Evolutionary conservation across 1,140 invertebrate species (phyloP), one percentile per base, ranked within the genome.

Genomic region (Drosophila biarmipes): DNA sequence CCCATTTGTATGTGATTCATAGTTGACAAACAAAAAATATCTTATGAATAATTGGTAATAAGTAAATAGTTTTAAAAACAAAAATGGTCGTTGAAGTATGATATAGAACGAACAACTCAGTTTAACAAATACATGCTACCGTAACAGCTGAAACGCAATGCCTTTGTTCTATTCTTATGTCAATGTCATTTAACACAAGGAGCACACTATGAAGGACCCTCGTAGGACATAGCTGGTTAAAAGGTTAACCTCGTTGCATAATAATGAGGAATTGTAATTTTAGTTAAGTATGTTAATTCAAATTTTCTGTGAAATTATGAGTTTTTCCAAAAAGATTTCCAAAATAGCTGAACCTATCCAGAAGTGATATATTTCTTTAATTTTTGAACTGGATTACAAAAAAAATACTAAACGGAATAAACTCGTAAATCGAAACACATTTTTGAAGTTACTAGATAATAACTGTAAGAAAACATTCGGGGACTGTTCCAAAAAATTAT

Each of bases 41-140:
- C 64, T 69, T 69, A 69, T 69, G 66, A 69, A 45, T 69, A 69
- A 69, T 68, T 69, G 66, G 49, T 68, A 69, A 68, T 55, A 68
- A 64, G 45, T 63, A 68, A 34, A 46, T 69, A 69, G 62, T 54
- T 69, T 68, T 69, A 56, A 69, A 69, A 67, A 38, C 40, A 46
- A 34, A 69, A 40, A 69, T 55, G 63, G 19, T 69, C 64, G 63
- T 69, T 46, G 19, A 69, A 46, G 24, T 34, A 53, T 69, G 27
- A 56, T 46, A 69, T 38, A 21, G 15, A 46, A 38, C 56, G 63
- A 55, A 68, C 24, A 46, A 38, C 46, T 69, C 42, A 48, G 49
- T 64, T 55, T 38, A 46, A 48, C 24, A 68, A 69, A 55, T 34
- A 53, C 31, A 54, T 34, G 49, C 49, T 54, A 24, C 24, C 17